A percentile compares a stretch with the other conserved stretches of the same genome.
Conservation (phyloP, 2,888 invertebrate genomes). For the Drosophila diplacantha region DNA sequence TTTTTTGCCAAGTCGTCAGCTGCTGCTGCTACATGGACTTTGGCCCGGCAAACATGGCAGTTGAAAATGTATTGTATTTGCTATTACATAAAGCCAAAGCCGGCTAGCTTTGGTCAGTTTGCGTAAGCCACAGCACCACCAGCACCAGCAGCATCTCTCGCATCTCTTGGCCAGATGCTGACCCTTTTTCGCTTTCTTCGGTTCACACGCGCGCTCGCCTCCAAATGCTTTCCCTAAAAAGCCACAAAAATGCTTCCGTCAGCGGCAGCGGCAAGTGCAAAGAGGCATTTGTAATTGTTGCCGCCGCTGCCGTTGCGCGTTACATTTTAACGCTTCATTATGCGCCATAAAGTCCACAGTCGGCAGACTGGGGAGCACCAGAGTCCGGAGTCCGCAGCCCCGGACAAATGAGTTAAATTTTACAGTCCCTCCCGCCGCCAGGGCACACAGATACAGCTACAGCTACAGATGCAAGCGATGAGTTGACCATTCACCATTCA, state of each 20-base stretch:
- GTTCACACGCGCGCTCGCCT: slow-evolving; percentile 62
- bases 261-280: slow-evolving; percentile 63
- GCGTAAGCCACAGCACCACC: slow-evolving; percentile 50
- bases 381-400: slow-evolving; percentile 6
- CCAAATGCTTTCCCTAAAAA: slow-evolving; percentile 67
- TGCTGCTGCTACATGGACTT: slow-evolving; percentile 49
- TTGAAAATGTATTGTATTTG: slow-evolving; percentile 53
- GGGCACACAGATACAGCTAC: slow-evolving; percentile 30
- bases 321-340: slow-evolving; percentile 72
- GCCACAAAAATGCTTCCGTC: slow-evolving; percentile 68
- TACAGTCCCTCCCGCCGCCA: slow-evolving; percentile 52
- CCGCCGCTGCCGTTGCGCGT: slow-evolving; percentile 50
- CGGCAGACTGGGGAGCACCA: slow-evolving; percentile 8
- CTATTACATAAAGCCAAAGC: slow-evolving; percentile 51
- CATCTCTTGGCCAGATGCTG: slow-evolving; percentile 48
- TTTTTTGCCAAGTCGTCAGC: slow-evolving; percentile 22
- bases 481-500: slow-evolving; percentile 55
- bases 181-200: slow-evolving; percentile 65
- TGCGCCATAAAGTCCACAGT: slow-evolving; percentile 53
- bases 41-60: slow-evolving; percentile 48
- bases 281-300: slow-evolving; percentile 67
- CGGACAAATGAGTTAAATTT: slow-evolving; percentile 51
- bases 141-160: slow-evolving; percentile 21
- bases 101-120: slow-evolving; percentile 43
- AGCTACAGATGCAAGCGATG: slow-evolving; percentile 21